A percentile compares a stretch with the other conserved stretches of the same genome.
phyloP scores from a whole-genome alignment of 2,113 vertebrate genomes.

The Pholis gunnellus region DNA sequence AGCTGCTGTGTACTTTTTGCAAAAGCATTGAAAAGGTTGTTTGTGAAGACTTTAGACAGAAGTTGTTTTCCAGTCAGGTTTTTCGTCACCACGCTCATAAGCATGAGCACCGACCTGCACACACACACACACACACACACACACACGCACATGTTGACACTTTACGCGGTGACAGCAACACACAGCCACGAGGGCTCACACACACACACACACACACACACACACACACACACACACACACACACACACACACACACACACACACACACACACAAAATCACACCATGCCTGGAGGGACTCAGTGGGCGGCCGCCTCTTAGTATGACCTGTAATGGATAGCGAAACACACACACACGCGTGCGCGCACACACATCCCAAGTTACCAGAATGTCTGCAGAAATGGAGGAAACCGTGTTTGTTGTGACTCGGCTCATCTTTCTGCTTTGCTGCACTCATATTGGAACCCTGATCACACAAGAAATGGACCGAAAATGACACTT shows the following conservation, averaged over 20 bases:
- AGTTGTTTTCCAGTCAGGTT: slow-evolving; percentile 35
- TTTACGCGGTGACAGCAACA: slow-evolving; percentile 15
- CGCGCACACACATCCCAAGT: slow-evolving; percentile 22
- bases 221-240: slow-evolving; percentile 18
- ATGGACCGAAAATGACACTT: slow-evolving; percentile 56
- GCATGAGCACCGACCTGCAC: neutral
- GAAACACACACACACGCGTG: slow-evolving; percentile 35
- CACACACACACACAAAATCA: slow-evolving; percentile 36
- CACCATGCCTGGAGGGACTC: slow-evolving; percentile 56
- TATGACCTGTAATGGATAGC: slow-evolving; percentile 70
- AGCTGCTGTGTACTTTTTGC: neutral
- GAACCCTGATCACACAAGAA: slow-evolving; percentile 42
- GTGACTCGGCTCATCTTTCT: slow-evolving; percentile 64
- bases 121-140: slow-evolving; percentile 8
- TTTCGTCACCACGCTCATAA: slow-evolving; percentile 24
- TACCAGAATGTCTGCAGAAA: slow-evolving; percentile 49
- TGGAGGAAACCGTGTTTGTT: slow-evolving; percentile 65
- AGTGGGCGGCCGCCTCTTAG: slow-evolving; percentile 47
- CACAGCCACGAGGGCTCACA: slow-evolving; percentile 34
- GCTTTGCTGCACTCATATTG: slow-evolving; percentile 47
- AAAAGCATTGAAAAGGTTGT: neutral
- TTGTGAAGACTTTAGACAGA: neutral
- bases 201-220: slow-evolving; percentile 23
- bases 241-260: slow-evolving; percentile 9
- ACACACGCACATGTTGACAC: neutral